Base-by-base conservation (phyloP, 92 coral and sea anemone species). In the Epizoanthus scotinus region DNA sequence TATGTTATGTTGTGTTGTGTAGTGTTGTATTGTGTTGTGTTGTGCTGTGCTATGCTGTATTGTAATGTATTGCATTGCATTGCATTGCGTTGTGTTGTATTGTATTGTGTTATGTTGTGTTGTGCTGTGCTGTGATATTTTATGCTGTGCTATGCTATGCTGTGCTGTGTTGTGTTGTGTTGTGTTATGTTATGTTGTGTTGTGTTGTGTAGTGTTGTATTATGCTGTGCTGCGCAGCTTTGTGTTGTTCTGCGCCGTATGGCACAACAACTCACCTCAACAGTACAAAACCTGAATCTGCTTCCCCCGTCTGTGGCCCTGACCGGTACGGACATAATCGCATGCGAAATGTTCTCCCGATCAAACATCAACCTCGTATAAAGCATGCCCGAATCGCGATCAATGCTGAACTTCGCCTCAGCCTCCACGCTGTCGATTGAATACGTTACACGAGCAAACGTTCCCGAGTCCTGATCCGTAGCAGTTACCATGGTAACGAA, bases 401-500 rank as follows among this genome's bases (percentile, higher is more conserved):
- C 98, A 73, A 95, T 89, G 47, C 87, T 87, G 87, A 95, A 95
- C 83, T 86, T 92, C 71, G 89, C 87, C 69, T 90, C 85, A 59
- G 95, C 94, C 55, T 87, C 91, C 8, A 88, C 81, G 79, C 97
- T 94, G 63, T 93, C 95, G 63, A 95, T 93, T 1, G 94, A 88
- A 64, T 95, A 95, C 73, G 81, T 82, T 6, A 95, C 22, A 3
- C 87, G 98, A 5, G 98, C 98, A 67, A 78, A 91, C 8, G 75
- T 80, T 44, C 99, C 99, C 71, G 99, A 93, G 59, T 95, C 99
- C 77, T 78, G 82, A 68, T 95, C 99, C 8, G 99, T 89, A 54
- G 99, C 99, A 2, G 99, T 72, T 25, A 95, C 99, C 99, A 95
- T 95, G 83, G 94, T 88, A 55, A 95, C 98, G 58, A 93, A 95